A percentile compares a stretch with the other conserved stretches of the same genome.
Conservation (phyloP, 2,113 vertebrate genomes). For the Spizaetus ornatus region DNA sequence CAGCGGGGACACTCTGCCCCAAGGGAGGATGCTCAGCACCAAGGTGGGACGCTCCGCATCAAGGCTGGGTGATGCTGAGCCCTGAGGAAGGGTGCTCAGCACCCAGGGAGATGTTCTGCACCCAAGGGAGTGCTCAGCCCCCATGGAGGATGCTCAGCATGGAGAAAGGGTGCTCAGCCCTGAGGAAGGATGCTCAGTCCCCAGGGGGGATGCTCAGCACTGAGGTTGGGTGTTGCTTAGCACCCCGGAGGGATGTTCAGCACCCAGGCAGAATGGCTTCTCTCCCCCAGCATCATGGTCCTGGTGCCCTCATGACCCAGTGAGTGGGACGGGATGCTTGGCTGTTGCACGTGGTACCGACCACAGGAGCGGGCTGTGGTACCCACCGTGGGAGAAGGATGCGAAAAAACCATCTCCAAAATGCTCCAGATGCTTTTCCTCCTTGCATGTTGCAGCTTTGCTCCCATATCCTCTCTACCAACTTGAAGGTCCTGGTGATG, state of each 20-base stretch:
- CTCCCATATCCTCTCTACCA: neutral
- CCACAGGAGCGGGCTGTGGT: neutral
- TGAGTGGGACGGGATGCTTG: neutral
- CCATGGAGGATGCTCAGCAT: neutral
- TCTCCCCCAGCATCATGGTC: neutral
- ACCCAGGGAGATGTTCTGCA: neutral
- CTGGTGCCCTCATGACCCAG: fast-evolving
- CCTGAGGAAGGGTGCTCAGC: neutral
- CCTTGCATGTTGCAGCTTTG: neutral
- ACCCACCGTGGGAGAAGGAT: fast-evolving
- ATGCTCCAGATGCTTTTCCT: neutral
- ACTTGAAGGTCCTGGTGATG: neutral
- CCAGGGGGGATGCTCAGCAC: neutral
- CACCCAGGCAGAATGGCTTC: neutral
- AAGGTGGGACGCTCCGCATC: neutral
- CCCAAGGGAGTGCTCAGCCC: neutral
- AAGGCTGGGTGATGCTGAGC: neutral
- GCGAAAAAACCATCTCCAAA: neutral
- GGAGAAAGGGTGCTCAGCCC: neutral
- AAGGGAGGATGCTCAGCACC: neutral
- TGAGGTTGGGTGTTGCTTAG: neutral
- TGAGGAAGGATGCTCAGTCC: neutral
- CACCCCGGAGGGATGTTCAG: neutral
- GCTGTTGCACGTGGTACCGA: no score
- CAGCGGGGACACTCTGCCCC: neutral